phyloP scores from a whole-genome alignment of 2,888 invertebrate species.

The Drepana falcataria region DNA sequence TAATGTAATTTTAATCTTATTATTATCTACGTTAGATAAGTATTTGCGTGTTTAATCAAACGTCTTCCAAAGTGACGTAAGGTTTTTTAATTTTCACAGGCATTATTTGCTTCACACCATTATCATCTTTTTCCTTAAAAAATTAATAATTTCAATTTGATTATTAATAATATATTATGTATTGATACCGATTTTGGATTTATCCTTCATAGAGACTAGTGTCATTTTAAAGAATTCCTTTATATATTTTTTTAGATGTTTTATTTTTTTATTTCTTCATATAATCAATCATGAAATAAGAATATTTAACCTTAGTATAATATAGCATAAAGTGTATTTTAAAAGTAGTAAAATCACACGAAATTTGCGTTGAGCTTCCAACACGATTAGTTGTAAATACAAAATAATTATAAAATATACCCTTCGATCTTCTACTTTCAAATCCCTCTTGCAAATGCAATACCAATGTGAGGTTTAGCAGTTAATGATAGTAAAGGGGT shows the following conservation, averaged over 20 bases:
- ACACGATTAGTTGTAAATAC: constrained; percentile 79
- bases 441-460: not conserved
- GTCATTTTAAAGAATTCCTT: not conserved
- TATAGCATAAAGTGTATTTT: constrained; percentile 21
- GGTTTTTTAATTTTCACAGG: constrained; percentile 33
- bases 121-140: constrained; percentile 5
- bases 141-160: too few relatives aligned
- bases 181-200: too few relatives aligned
- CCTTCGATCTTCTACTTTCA: constrained; percentile 4
- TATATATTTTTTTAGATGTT: not conserved
- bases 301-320: too few relatives aligned
- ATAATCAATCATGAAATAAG: too few relatives aligned
- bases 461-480: not conserved
- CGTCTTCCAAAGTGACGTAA: constrained; percentile 78
- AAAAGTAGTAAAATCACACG: constrained; percentile 64
- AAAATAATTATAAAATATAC: constrained; percentile 29
- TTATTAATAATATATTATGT: too few relatives aligned
- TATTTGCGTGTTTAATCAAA: constrained; percentile 73
- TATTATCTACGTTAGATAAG: constrained; percentile 62
- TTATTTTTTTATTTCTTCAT: too few relatives aligned
- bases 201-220: too few relatives aligned
- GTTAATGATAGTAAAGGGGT: not conserved
- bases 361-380: constrained; percentile 80
- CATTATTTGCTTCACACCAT: constrained; percentile 14
- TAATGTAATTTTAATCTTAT: constrained; percentile 46